Evolutionary conservation across 2,888 invertebrate genomes (phyloP).

Genomic region (Drosophila nigritarsus): DNA sequence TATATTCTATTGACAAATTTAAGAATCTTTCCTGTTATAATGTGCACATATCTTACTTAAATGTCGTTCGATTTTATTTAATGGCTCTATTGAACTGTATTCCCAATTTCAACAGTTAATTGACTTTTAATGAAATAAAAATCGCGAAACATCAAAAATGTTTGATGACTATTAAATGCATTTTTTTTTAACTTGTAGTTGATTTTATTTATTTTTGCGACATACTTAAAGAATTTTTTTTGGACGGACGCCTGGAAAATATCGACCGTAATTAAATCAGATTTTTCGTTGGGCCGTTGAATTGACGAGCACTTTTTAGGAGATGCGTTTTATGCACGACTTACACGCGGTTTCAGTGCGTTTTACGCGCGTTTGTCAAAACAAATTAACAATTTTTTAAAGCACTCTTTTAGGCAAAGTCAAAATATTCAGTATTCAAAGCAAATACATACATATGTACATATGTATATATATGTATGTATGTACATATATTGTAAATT

Average conservation of each 20-base stretch:
- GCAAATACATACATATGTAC: no score
- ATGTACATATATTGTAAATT: neutral
- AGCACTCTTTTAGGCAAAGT: slow-evolving; percentile 28
- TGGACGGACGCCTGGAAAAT: neutral
- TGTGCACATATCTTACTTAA: neutral
- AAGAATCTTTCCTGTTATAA: neutral
- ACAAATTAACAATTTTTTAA: neutral
- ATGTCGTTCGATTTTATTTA: neutral
- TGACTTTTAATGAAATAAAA: neutral
- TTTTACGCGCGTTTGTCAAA: neutral
- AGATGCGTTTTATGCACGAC: neutral
- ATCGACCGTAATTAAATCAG: neutral
- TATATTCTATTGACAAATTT: neutral
- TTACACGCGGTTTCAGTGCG: slow-evolving; percentile 14
- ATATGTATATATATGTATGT: no score
- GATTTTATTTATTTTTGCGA: neutral
- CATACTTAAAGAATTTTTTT: neutral
- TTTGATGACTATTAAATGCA: neutral
- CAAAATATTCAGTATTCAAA: neutral
- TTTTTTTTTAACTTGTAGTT: neutral
- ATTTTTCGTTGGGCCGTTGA: neutral
- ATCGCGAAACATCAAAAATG: neutral
- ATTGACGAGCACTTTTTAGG: neutral
- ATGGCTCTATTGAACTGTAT: neutral
- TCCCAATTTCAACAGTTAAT: neutral